A percentile compares a stretch with the other conserved stretches of the same genome.
phyloP scores from a whole-genome alignment of 2,888 invertebrate genomes.

The Bombyx huttoni region DNA sequence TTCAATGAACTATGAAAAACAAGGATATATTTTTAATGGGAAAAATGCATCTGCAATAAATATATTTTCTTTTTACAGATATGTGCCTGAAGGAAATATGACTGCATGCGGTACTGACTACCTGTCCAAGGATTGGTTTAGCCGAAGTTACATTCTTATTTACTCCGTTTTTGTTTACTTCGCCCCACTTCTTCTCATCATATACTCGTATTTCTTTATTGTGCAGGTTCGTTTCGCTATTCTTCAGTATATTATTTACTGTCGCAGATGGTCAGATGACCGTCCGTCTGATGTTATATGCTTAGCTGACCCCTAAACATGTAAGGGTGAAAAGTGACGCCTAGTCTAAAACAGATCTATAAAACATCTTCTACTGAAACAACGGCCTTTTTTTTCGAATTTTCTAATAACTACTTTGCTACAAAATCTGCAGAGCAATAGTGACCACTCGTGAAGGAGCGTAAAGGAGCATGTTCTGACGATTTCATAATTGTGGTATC shows the following conservation, averaged over 20 bases:
- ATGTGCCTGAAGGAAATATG: conserved; percentile 95
- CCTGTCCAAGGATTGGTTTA: conserved; percentile 80
- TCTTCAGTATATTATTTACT: not conserved
- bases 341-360: not conserved
- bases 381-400: not conserved
- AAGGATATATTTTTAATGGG: too few species aligned
- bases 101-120: conserved; percentile 94
- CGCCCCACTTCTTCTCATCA: conserved; percentile 82
- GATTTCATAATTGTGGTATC: too few species aligned
- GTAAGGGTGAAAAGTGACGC: too few species aligned
- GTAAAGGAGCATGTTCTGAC: too few species aligned
- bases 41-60: too few species aligned
- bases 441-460: too few species aligned
- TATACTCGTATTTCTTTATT: conserved; percentile 91
- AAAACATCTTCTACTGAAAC: not conserved
- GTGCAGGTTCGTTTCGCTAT: conserved; percentile 72
- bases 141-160: conserved; percentile 83
- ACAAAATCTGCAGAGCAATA: too few species aligned
- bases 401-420: not conserved
- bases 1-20: too few species aligned
- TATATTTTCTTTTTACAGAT: conserved; percentile 60
- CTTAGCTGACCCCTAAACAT: too few species aligned
- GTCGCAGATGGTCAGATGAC: not conserved
- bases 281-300: not conserved
- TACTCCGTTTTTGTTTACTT: conserved; percentile 87